A percentile compares a stretch with the other conserved stretches of the same genome.
These are phyloP conservation scores for Pterois miles DNA, from an alignment of 2,797 vertebrate species.

Conservation along the genomic window DNA sequence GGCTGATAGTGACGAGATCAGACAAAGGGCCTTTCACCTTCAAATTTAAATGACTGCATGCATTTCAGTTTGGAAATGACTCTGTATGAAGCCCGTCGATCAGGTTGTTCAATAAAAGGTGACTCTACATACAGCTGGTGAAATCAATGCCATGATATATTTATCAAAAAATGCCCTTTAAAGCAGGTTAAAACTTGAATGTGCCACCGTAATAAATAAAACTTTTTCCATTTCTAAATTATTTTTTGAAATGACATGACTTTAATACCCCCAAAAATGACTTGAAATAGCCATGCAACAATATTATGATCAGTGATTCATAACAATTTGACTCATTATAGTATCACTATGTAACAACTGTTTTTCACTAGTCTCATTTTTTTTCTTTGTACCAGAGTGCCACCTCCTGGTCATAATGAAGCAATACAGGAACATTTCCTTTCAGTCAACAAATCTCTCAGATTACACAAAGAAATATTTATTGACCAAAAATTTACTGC, in stretches of 20 bases:
- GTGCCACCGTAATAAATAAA: not conserved
- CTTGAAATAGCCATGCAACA: not conserved
- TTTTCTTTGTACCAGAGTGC: conserved; percentile 21
- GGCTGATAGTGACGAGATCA: conserved; percentile 23
- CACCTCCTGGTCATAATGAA: conserved; percentile 26
- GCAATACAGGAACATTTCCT: not conserved
- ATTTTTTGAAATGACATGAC: not conserved
- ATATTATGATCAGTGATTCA: not conserved
- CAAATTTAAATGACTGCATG: conserved; percentile 24
- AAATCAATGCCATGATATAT: conserved; percentile 3
- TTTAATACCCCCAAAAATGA: not conserved
- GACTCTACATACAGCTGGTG: not conserved
- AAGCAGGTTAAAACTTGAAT: not conserved
- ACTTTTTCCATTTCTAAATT: no score
- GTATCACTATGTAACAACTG: not conserved
- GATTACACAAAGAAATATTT: not conserved
- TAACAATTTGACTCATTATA: not conserved
- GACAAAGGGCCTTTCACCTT: conserved; percentile 22
- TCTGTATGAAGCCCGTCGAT: conserved; percentile 20
- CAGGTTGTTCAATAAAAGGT: conserved; percentile 11
- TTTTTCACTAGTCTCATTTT: not conserved
- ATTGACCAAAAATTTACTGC: not conserved
- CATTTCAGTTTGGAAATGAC: conserved; percentile 28
- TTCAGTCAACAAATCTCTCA: not conserved
- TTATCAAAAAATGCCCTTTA: not conserved